phyloP scores from a whole-genome alignment of 1,140 invertebrate species.

The Calosoma granatense region DNA sequence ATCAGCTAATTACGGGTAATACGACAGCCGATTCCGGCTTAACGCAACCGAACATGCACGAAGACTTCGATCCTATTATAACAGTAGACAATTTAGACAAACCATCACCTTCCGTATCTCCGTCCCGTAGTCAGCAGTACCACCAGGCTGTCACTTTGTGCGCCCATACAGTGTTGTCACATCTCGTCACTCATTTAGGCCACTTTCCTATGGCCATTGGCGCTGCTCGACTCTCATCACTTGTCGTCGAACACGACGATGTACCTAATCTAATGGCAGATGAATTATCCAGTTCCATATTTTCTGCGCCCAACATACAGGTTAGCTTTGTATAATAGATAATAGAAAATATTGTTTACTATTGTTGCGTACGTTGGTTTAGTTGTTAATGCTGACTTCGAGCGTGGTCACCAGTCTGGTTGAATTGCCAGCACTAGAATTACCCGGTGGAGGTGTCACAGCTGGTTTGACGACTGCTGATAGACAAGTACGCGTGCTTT shows the following conservation, averaged over 20 bases:
- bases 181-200: slow-evolving; percentile 77
- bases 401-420: slow-evolving; percentile 80
- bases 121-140: slow-evolving; percentile 38
- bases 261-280: slow-evolving; percentile 59
- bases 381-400: slow-evolving; percentile 79
- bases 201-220: slow-evolving; percentile 87
- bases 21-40: slow-evolving; percentile 27
- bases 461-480: slow-evolving; percentile 54
- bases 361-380: slow-evolving; percentile 33
- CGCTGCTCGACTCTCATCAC: slow-evolving; percentile 68
- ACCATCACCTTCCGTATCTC: slow-evolving; percentile 26
- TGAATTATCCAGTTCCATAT: slow-evolving; percentile 68
- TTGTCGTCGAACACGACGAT: slow-evolving; percentile 89
- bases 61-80: slow-evolving; percentile 64
- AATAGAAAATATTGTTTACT: no score
- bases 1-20: slow-evolving; percentile 36
- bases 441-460: slow-evolving; percentile 75
- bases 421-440: slow-evolving; percentile 79
- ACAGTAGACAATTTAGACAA: slow-evolving; percentile 51
- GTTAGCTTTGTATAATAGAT: slow-evolving; percentile 26
- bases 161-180: slow-evolving; percentile 60
- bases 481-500: slow-evolving; percentile 70
- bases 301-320: slow-evolving; percentile 76
- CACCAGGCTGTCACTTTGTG: slow-evolving; percentile 49
- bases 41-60: slow-evolving; percentile 32